Conservation (phyloP, 2,113 vertebrate genomes). For the Piliocolobus tephrosceles region DNA sequence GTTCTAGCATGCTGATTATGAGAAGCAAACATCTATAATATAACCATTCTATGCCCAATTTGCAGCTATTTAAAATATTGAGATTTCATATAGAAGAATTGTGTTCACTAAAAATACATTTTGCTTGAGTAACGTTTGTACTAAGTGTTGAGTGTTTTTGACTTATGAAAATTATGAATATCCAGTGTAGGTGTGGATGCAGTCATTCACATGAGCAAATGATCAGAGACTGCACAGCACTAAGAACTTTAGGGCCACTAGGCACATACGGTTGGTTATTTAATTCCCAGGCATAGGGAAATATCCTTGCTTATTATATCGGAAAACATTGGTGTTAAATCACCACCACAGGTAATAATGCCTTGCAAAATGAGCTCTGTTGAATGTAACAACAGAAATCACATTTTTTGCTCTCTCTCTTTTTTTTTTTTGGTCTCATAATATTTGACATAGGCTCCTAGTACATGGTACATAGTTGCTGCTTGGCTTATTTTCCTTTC, state of each 20-base stretch:
- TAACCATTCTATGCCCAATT: background rate
- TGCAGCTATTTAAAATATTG: background rate
- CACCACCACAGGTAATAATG: background rate
- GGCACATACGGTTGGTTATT: background rate
- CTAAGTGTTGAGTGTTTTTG: background rate
- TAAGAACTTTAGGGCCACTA: background rate
- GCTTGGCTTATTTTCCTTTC: background rate
- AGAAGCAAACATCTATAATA: background rate
- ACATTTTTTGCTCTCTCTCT: background rate
- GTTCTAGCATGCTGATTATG: too few relatives aligned
- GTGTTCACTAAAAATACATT: background rate
- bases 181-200: rapidly evolving
- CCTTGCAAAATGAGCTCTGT: too few relatives aligned
- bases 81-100: background rate
- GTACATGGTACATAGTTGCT: background rate
- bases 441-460: background rate
- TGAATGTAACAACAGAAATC: background rate
- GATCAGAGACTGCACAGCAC: background rate
- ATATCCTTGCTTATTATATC: background rate
- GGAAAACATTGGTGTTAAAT: background rate
- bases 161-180: background rate
- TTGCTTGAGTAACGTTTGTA: background rate
- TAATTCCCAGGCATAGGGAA: background rate
- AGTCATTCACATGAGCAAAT: rapidly evolving
- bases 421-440: background rate